Evolutionary conservation across 2,888 invertebrate species (phyloP).

Genomic region (Spodoptera picta): DNA sequence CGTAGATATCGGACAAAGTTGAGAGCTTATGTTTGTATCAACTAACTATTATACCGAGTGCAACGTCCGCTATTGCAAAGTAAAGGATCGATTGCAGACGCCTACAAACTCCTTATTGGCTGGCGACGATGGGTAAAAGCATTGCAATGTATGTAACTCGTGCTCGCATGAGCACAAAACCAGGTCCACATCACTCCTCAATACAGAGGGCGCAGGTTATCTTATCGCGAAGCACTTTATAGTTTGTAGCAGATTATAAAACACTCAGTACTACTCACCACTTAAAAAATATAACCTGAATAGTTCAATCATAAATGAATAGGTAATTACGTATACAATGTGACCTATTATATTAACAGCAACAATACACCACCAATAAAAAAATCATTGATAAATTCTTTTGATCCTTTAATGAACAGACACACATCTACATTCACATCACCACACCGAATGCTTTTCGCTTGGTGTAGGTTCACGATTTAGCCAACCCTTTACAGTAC

Average conservation of each 20-base stretch:
- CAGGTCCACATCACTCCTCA: neutral
- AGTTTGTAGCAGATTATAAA: slow-evolving; percentile 60
- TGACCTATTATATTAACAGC: slow-evolving; percentile 35
- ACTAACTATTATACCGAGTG: too few relatives aligned
- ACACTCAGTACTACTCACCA: slow-evolving; percentile 56
- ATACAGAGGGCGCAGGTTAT: slow-evolving; percentile 58
- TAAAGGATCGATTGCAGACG: too few relatives aligned
- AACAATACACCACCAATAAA: neutral
- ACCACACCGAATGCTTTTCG: too few relatives aligned
- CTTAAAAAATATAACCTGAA: slow-evolving; percentile 44
- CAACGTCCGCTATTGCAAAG: too few relatives aligned
- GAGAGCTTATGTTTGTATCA: too few relatives aligned
- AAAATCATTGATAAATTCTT: too few relatives aligned
- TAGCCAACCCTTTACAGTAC: too few relatives aligned
- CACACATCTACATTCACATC: too few relatives aligned
- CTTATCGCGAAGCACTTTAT: slow-evolving; percentile 62
- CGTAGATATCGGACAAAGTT: too few relatives aligned
- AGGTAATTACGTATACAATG: neutral
- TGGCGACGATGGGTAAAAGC: neutral
- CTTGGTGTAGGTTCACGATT: too few relatives aligned
- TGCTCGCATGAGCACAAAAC: neutral
- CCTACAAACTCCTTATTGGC: neutral
- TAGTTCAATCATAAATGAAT: neutral
- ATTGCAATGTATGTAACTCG: slow-evolving; percentile 25
- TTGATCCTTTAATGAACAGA: too few relatives aligned